Evolutionary conservation across 1,140 invertebrate genomes (phyloP), one percentile per base, ranked within the genome.

Genomic region (Octopus sinensis): DNA sequence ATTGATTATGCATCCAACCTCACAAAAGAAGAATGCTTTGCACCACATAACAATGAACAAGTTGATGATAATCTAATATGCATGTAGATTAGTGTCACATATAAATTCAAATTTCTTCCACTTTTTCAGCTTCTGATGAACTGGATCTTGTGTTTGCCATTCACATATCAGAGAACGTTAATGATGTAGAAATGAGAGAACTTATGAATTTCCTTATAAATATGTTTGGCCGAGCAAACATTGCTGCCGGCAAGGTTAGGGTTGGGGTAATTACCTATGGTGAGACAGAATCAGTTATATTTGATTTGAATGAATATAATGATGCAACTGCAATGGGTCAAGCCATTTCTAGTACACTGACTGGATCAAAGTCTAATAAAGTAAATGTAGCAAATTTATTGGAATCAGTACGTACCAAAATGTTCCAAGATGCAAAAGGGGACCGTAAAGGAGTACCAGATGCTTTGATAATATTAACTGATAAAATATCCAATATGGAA

Each of bases 141-240:
- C 84, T 82, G 0, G 86, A 87, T 80, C 76, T 86, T 76, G 85
- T 86, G 6, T 84, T 87, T 56, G 82, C 82, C 53, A 43, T 87
- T 54, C 84, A 87, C 79, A 76, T 86, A 62, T 79, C 83, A n/a
- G 82, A 82, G 17, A 54, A 13, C 12, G 79, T 80, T 52, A 73
- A 54, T 13, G 12, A 81, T 0, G 71, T 77, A 12, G 84, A 86
- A 17, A 85, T 84, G 52, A 12, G 52, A 5, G 12, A 78, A 4
- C 77, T 86, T 12, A 81, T 84, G 23, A 6, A 82, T 10, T 87
- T 82, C 76, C 43, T 87, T 2, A 79, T 82, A 54, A n/a, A 54
- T 9, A 17, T 87, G 7, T 79, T 85, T 4, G n/a, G 71, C 0
- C 68, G 80, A n/a, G 80, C 85, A 51, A 84, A 87, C 80, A 79